phyloP scores from a whole-genome alignment of 1,140 invertebrate species.

The Drosophila persimilis region DNA sequence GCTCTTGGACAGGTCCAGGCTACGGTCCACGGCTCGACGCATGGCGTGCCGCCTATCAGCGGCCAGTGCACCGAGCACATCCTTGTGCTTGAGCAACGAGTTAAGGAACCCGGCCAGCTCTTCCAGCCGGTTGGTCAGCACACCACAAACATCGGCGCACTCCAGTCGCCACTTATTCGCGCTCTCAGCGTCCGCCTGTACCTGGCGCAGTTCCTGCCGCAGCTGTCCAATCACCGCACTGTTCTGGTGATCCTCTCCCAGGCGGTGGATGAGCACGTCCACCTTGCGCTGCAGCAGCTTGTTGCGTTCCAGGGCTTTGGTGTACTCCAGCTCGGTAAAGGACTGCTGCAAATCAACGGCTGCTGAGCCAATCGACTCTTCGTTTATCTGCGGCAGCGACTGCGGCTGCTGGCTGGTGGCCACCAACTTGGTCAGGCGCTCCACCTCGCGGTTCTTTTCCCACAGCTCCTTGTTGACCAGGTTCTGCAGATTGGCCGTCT shows the following conservation, averaged over 20 bases:
- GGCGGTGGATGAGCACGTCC: constrained; percentile 71
- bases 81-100: constrained; percentile 87
- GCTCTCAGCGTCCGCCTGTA: constrained; percentile 66
- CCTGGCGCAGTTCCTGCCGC: constrained; percentile 79
- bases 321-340: constrained; percentile 68
- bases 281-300: constrained; percentile 72
- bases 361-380: constrained; percentile 16
- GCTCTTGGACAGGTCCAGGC: constrained; percentile 85
- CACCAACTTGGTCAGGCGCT: constrained; percentile 84
- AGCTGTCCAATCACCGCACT: constrained; percentile 67
- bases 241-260: constrained; percentile 67
- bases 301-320: constrained; percentile 69
- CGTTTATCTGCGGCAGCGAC: constrained; percentile 32
- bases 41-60: constrained; percentile 84
- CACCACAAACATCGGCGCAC: constrained; percentile 86
- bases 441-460: constrained; percentile 89
- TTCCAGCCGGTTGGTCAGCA: constrained; percentile 87
- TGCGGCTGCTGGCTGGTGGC: constrained; percentile 31
- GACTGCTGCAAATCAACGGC: constrained; percentile 56
- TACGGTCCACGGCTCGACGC: constrained; percentile 85
- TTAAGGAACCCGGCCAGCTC: constrained; percentile 89
- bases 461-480: constrained; percentile 88
- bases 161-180: constrained; percentile 85
- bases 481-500: constrained; percentile 87
- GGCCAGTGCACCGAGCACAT: constrained; percentile 84